phyloP scores from a whole-genome alignment of 1,140 invertebrate species.

The Drosophila ohnishii region DNA sequence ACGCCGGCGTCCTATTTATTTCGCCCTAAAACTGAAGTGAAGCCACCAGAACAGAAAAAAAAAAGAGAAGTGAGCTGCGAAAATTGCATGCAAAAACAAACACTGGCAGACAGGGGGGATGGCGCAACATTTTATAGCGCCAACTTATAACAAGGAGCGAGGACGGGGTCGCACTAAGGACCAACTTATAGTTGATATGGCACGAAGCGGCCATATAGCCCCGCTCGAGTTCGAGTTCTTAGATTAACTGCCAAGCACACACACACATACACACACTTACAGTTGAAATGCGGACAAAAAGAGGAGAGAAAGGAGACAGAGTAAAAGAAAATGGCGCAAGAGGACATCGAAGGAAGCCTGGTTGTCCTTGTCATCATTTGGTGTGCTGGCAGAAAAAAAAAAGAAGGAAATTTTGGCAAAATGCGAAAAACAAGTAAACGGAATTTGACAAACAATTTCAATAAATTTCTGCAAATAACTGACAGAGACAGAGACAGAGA shows the following conservation, averaged over 20 bases:
- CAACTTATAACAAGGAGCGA: slow-evolving; percentile 57
- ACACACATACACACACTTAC: slow-evolving; percentile 5
- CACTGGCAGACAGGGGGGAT: slow-evolving; percentile 46
- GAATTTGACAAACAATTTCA: slow-evolving; percentile 82
- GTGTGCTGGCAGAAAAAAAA: slow-evolving; percentile 35
- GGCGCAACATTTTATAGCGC: slow-evolving; percentile 44
- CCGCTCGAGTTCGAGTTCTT: slow-evolving; percentile 45
- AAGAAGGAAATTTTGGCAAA: slow-evolving; percentile 52
- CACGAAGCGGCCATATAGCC: slow-evolving; percentile 61
- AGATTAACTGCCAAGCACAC: slow-evolving; percentile 65
- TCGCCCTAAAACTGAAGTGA: slow-evolving; percentile 26
- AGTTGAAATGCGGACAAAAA: background rate
- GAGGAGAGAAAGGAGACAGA: background rate
- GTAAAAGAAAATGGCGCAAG: slow-evolving; percentile 56
- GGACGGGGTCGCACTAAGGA: slow-evolving; percentile 24
- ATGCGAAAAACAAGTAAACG: slow-evolving; percentile 80
- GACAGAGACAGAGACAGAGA: slow-evolving; percentile 58
- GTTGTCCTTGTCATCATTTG: slow-evolving; percentile 56
- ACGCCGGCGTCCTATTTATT: slow-evolving; percentile 44
- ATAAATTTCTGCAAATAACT: slow-evolving; percentile 80
- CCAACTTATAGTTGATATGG: slow-evolving; percentile 64
- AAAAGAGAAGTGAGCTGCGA: slow-evolving; percentile 4
- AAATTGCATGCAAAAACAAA: slow-evolving; percentile 77
- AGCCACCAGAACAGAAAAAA: background rate
- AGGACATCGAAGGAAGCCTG: slow-evolving; percentile 63